Base-by-base conservation (phyloP, 2,888 invertebrate genomes). In the Acleris literana region DNA sequence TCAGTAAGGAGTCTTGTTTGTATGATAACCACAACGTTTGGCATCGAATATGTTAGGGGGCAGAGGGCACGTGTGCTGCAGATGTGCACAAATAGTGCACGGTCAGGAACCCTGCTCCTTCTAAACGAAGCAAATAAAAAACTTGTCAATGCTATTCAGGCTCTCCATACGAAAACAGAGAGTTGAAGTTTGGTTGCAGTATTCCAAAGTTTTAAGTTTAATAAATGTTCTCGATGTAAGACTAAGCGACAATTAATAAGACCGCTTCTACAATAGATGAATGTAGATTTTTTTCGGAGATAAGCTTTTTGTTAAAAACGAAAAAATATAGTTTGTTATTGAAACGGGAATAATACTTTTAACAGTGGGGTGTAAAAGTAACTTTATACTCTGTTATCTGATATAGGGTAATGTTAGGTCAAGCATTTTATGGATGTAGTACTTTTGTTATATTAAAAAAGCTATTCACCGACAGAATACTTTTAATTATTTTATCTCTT, bases 31-130 rank as follows among this genome's bases (percentile, higher is more conserved):
- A 13, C 11, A 13, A 13, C 4, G 39, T 13, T 39, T 13, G 13
- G 13, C 13, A 13, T 39, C 39, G 39, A 39, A 39, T 13, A 13
- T 39, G 39, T 0, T 13, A 69, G 72, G 71, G 74, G 63, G 70
- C 68, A 59, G 25, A 52, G 18, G 73, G 81, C 90, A 88, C 89
- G 90, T 88, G 90, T 80, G 80, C 49, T 69, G 85, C 90, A 91
- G 90, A 90, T 91, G 90, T 80, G 74, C 64, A 68, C 71, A 69
- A 71, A 64, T 65, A 69, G 64, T 72, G 72, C 69, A 70, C 72
- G 85, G 84, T 85, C 85, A 86, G 17, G 43, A 51, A 60, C 3
- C 29, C 13, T 54, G 46, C 17, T 13, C 1, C 22, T 17, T 20
- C n/a, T 11, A 22, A 65, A 55, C 2, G 44, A 20, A 11, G 20